Evolutionary conservation across 1,140 invertebrate genomes (phyloP).

Genomic region (Orius laevigatus): DNA sequence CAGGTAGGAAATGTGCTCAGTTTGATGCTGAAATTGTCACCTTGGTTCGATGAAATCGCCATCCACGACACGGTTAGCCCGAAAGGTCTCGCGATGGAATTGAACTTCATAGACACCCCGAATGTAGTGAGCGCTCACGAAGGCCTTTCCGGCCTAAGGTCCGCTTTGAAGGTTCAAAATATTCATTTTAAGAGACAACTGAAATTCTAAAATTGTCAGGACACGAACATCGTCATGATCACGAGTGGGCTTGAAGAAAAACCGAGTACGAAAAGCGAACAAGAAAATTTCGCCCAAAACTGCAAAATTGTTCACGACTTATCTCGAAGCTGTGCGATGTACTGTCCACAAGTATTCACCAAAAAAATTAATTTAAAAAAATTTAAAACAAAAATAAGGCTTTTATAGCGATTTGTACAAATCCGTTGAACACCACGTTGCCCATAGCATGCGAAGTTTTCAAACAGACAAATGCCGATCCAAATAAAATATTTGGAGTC

Average conservation of each 20-base stretch:
- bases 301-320: too few relatives aligned
- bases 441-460: slow-evolving; percentile 91
- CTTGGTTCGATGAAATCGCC: slow-evolving; percentile 9
- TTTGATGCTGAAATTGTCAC: slow-evolving; percentile 12
- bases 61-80: slow-evolving; percentile 6
- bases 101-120: slow-evolving; percentile 11
- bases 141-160: background rate
- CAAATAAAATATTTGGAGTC: slow-evolving; percentile 83
- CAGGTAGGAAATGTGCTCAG: slow-evolving; percentile 8
- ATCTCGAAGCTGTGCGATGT: too few relatives aligned
- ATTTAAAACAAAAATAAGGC: slow-evolving; percentile 25
- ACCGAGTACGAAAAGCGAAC: too few relatives aligned
- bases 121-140: slow-evolving; percentile 28
- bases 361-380: too few relatives aligned
- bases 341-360: too few relatives aligned
- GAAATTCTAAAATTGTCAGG: too few relatives aligned
- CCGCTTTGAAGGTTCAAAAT: slow-evolving; percentile 10
- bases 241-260: too few relatives aligned
- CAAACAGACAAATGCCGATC: slow-evolving; percentile 80
- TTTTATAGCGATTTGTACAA: slow-evolving; percentile 36
- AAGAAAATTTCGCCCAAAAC: too few relatives aligned
- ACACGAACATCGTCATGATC: too few relatives aligned
- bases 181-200: too few relatives aligned
- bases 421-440: slow-evolving; percentile 83
- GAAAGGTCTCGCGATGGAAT: slow-evolving; percentile 10